phyloP scores from a whole-genome alignment of 2,888 invertebrate genomes.

The Choreutis nemorana region DNA sequence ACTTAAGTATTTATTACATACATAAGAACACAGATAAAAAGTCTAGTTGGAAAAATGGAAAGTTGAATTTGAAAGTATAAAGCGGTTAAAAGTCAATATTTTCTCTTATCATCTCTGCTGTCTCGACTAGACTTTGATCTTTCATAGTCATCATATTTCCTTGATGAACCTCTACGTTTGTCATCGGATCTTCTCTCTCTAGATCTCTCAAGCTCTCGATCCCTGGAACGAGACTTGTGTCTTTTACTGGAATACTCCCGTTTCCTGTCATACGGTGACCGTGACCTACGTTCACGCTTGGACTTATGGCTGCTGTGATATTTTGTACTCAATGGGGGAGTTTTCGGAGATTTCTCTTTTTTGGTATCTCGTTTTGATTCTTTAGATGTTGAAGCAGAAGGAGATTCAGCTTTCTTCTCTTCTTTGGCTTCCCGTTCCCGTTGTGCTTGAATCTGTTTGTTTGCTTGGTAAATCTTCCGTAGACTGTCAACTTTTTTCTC shows the following conservation, averaged over 20 bases:
- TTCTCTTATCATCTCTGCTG: slow-evolving; percentile 44
- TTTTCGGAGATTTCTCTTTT: slow-evolving; percentile 57
- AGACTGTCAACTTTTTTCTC: slow-evolving; percentile 48
- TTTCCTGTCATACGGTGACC: slow-evolving; percentile 58
- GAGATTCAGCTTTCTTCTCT: slow-evolving; percentile 50
- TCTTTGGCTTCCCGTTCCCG: slow-evolving; percentile 46
- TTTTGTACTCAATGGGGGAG: slow-evolving; percentile 54
- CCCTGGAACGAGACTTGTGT: slow-evolving; percentile 53
- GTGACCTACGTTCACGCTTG: slow-evolving; percentile 50
- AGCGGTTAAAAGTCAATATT: slow-evolving; percentile 36
- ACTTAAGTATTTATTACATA: too few species aligned
- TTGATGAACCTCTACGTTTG: slow-evolving; percentile 32
- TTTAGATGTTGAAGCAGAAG: slow-evolving; percentile 52
- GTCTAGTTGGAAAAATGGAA: too few species aligned
- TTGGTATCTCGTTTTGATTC: slow-evolving; percentile 47
- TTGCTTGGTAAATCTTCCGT: slow-evolving; percentile 51
- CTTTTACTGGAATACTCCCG: slow-evolving; percentile 52
- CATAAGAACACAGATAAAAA: too few species aligned
- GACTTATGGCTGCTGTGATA: slow-evolving; percentile 52
- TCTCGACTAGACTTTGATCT: slow-evolving; percentile 49
- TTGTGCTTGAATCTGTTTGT: slow-evolving; percentile 46
- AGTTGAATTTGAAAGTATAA: too few species aligned
- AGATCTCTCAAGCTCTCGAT: slow-evolving; percentile 44
- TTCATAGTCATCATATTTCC: slow-evolving; percentile 60
- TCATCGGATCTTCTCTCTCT: slow-evolving; percentile 48